Evolutionary conservation across 2,113 vertebrate genomes (phyloP).

Genomic region (Morone saxatilis): DNA sequence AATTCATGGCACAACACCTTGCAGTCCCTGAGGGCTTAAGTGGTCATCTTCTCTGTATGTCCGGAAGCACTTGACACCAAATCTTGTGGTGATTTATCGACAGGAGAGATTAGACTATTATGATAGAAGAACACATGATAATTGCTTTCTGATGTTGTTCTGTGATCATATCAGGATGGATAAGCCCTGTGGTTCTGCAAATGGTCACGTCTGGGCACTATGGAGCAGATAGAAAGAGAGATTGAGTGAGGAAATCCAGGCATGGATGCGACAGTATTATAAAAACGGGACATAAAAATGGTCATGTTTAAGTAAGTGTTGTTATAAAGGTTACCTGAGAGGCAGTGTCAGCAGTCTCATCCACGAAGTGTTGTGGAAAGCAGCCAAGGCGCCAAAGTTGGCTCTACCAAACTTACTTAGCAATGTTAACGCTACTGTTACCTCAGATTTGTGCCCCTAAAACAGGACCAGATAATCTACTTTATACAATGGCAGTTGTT

Average conservation of each 20-base stretch:
- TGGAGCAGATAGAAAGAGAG: not conserved
- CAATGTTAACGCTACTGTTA: not conserved
- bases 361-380: not conserved
- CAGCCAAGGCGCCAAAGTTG: constrained; percentile 72
- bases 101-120: not conserved
- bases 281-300: not conserved
- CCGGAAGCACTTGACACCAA: not conserved
- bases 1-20: constrained; percentile 3
- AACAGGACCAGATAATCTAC: not conserved
- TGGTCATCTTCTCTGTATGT: not conserved
- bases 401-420: not conserved
- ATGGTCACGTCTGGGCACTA: constrained; percentile 12
- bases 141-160: not conserved
- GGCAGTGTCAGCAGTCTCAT: not conserved
- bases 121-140: not conserved
- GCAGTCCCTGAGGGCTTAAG: not conserved
- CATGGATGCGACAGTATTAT: not conserved
- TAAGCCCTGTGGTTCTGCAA: constrained; percentile 7
- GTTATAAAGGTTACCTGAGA: constrained; percentile 17
- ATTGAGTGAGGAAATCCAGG: not conserved
- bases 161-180: not conserved
- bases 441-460: not conserved
- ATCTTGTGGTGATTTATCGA: not conserved
- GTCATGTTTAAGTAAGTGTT: not conserved
- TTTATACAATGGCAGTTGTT: not conserved